Evolutionary conservation across 2,797 vertebrate genomes (phyloP), one percentile per base, ranked within the genome.

Genomic region (Notolepis coatsorum): DNA sequence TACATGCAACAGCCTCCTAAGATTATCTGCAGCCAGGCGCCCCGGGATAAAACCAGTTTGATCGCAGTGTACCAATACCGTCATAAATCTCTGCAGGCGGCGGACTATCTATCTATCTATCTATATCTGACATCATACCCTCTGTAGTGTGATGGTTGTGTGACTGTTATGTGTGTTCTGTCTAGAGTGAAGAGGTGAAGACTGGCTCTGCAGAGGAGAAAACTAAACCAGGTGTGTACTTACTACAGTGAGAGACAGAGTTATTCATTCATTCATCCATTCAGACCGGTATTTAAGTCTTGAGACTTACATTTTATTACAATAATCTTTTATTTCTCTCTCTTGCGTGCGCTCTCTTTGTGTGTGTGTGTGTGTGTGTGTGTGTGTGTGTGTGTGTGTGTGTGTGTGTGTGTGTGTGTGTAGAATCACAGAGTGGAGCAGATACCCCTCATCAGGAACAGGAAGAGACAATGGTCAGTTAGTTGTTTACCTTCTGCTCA

Each of bases 401-500:
- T 53, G 35, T 71, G 46, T 21, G 21, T 59, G n/a, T 52, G 18
- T 73, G 45, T 64, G 13, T 65, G 15, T 37, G 6, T 69, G 17
- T 77, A 93, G 91, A 80, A 24, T 5, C 52, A 39, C 75, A 62
- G 67, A 78, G 25, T 27, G 1, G 50, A 56, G 66, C 47, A 48
- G 76, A 79, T 21, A 75, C 17, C 10, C 65, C 69, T 49, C 39
- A 66, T 53, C 30, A 60, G 5, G 83, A 80, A 55, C 66, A 68
- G 52, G 84, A 85, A 0, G 75, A 90, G 33, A 81, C 78, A 2
- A 81, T 91, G 92, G 92, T 93, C 82, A 90, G 92, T 89, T 30
- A 57, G 35, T 45, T 25, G n/a, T 13, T 42, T 5, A 4, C 25
- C 15, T 23, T 55, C 35, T 15, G 45, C 27, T 13, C 12, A n/a